phyloP scores from a whole-genome alignment of 2,888 invertebrate species.

The Ennomos quercinarius region DNA sequence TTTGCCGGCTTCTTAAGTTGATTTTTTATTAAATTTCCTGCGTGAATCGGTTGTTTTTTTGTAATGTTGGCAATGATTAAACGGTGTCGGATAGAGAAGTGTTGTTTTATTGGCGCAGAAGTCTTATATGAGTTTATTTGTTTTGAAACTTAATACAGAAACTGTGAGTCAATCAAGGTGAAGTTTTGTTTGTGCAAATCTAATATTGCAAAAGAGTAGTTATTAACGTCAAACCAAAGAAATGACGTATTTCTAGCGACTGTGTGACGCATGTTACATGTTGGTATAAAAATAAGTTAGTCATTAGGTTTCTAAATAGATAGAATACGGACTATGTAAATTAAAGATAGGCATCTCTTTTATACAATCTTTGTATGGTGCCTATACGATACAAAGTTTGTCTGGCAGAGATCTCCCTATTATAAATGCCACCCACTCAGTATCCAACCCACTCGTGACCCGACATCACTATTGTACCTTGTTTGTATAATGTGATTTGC shows the following conservation, averaged over 20 bases:
- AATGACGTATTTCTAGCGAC: too few relatives aligned
- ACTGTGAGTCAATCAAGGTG: not conserved
- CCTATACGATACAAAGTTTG: too few relatives aligned
- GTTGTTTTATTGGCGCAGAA: slow-evolving; percentile 23
- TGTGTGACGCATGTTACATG: too few relatives aligned
- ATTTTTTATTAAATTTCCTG: slow-evolving; percentile 58
- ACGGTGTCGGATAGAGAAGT: slow-evolving; percentile 37
- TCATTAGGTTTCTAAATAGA: too few relatives aligned
- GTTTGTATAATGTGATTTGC: not conserved
- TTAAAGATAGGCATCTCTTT: too few relatives aligned
- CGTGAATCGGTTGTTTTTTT: slow-evolving; percentile 46
- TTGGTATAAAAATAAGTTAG: too few relatives aligned
- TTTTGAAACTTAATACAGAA: slow-evolving; percentile 21
- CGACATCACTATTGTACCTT: not conserved
- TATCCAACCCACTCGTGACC: not conserved
- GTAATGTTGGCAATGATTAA: slow-evolving; percentile 34
- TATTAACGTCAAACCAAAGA: too few relatives aligned
- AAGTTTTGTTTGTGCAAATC: too few relatives aligned
- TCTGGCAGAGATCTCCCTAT: too few relatives aligned
- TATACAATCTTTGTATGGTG: too few relatives aligned
- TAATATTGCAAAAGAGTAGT: too few relatives aligned
- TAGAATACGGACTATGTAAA: too few relatives aligned
- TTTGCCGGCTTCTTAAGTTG: slow-evolving; percentile 46
- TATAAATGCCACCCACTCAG: not conserved
- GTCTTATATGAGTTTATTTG: slow-evolving; percentile 22